A percentile compares a stretch with the other conserved stretches of the same genome.
Evolutionary conservation across 2,113 vertebrate species (phyloP).

Genomic region (Stegastes partitus): DNA sequence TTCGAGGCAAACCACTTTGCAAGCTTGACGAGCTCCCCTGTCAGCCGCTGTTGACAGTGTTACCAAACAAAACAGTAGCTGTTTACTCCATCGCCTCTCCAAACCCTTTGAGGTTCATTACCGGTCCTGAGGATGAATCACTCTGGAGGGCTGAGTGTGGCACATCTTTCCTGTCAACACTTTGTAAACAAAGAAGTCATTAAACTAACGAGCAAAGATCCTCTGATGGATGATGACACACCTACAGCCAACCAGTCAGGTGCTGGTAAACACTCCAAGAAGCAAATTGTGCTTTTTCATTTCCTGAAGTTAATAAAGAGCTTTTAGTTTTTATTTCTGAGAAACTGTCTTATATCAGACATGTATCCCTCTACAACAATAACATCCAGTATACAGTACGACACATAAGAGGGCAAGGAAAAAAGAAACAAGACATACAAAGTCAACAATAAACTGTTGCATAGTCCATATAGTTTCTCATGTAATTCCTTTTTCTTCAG

Average conservation of each 20-base stretch:
- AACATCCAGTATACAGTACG: no score
- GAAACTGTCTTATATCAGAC: no score
- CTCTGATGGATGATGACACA: background rate
- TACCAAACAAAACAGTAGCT: conserved; percentile 41
- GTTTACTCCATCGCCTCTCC: conserved; percentile 50
- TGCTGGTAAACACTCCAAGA: background rate
- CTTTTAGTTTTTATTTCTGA: background rate
- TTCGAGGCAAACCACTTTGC: background rate
- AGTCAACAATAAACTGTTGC: no score
- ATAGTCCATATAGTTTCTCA: no score
- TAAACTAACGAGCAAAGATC: conserved; percentile 77
- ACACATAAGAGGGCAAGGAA: no score
- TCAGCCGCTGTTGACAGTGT: conserved; percentile 22
- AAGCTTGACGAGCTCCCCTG: conserved; percentile 2
- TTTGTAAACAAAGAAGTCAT: conserved; percentile 73
- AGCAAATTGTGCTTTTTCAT: background rate
- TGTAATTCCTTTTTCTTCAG: no score
- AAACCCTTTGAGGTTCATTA: conserved; percentile 74
- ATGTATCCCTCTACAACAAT: no score
- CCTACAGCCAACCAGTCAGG: background rate
- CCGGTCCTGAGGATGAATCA: conserved; percentile 19
- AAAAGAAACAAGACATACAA: no score
- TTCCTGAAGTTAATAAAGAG: background rate
- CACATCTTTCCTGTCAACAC: conserved; percentile 43
- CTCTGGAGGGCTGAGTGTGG: conserved; percentile 51